Evolutionary conservation across 1,140 invertebrate genomes (phyloP).

Genomic region (Drosophila pseudoobscura): DNA sequence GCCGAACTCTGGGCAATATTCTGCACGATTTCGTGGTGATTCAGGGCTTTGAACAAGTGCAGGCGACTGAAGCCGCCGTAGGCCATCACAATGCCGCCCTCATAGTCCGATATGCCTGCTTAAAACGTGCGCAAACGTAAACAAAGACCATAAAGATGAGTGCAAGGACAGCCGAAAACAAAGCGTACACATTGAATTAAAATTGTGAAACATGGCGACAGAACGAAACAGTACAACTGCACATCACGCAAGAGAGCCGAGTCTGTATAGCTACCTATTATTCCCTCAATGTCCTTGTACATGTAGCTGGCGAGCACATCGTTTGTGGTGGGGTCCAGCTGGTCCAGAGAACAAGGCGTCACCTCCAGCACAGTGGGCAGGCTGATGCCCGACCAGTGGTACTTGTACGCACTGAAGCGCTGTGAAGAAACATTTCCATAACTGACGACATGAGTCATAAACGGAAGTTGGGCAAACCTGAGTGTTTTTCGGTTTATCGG

Average conservation of each 20-base stretch:
- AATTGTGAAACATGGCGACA: constrained; percentile 33
- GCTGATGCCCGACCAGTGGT: constrained; percentile 96
- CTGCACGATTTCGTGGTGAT: constrained; percentile 93
- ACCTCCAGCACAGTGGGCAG: constrained; percentile 95
- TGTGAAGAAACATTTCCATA: constrained; percentile 79
- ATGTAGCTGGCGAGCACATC: constrained; percentile 93
- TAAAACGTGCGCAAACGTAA: constrained; percentile 76
- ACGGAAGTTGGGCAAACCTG: constrained; percentile 84
- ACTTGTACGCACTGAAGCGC: constrained; percentile 96
- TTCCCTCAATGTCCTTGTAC: constrained; percentile 95
- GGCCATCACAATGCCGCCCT: constrained; percentile 94
- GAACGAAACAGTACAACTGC: constrained; percentile 29
- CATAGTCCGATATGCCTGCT: constrained; percentile 87
- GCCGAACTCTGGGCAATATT: constrained; percentile 92
- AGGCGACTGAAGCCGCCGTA: constrained; percentile 93
- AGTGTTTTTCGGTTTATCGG: constrained; percentile 90
- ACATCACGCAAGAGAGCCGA: constrained; percentile 26
- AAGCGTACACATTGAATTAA: constrained; percentile 58
- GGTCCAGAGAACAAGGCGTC: constrained; percentile 94
- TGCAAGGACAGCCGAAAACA: constrained; percentile 52
- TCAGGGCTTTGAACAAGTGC: constrained; percentile 94
- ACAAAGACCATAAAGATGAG: constrained; percentile 71
- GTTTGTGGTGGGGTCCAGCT: constrained; percentile 93
- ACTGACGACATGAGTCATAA: not conserved
- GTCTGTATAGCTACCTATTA: constrained; percentile 84